A percentile compares a stretch with the other conserved stretches of the same genome.
Evolutionary conservation across 2,888 invertebrate species (phyloP).

Genomic region (Linnaemya tessellans): DNA sequence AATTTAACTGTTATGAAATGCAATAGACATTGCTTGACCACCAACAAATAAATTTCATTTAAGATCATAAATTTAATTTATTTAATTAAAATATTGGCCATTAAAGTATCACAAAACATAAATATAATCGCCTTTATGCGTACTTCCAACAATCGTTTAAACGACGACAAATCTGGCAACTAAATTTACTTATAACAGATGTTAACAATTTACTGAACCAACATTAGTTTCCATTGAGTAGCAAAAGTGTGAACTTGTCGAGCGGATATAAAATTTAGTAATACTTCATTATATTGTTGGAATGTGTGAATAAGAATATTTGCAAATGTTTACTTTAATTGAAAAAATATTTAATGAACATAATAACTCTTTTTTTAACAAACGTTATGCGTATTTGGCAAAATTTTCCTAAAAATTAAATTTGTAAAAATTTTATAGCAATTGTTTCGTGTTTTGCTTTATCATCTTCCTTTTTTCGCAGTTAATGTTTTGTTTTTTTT

Average conservation of each 20-base stretch:
- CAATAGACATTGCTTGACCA: too few species aligned
- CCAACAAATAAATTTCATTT: too few species aligned
- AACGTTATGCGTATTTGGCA: neutral
- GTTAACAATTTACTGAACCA: conserved; percentile 39
- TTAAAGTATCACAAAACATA: too few species aligned
- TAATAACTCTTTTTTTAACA: neutral
- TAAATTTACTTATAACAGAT: neutral
- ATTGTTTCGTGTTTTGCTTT: conserved; percentile 43
- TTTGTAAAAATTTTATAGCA: neutral
- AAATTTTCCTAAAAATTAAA: neutral
- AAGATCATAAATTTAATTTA: too few species aligned
- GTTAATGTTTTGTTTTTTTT: conserved; percentile 33
- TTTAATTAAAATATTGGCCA: too few species aligned
- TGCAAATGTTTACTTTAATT: neutral
- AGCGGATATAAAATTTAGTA: conserved; percentile 21
- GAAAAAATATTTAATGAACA: neutral
- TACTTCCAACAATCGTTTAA: neutral
- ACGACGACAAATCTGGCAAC: neutral
- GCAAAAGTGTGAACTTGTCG: conserved; percentile 26
- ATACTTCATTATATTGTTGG: neutral
- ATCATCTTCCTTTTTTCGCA: conserved; percentile 54
- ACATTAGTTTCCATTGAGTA: conserved; percentile 57
- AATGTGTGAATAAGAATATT: conserved; percentile 7
- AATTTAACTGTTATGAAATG: too few species aligned
- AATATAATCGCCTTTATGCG: too few species aligned